A percentile compares a stretch with the other conserved stretches of the same genome.
Evolutionary conservation across 2,113 vertebrate genomes (phyloP).

Genomic region (Archocentrus centrarchus): DNA sequence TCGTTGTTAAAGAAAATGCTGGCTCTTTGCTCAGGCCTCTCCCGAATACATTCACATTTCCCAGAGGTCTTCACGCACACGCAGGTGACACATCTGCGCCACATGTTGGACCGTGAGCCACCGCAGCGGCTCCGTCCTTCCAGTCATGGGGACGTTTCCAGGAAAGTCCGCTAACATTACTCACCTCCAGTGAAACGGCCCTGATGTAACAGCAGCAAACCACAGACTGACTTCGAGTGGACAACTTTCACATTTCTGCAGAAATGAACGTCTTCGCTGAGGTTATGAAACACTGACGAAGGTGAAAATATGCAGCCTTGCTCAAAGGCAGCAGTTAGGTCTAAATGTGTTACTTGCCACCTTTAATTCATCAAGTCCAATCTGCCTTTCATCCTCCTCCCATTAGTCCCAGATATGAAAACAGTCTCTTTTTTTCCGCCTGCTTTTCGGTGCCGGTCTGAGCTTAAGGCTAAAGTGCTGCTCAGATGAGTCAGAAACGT

Average conservation of each 20-base stretch:
- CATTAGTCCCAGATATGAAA: conserved; percentile 55
- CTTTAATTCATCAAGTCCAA: conserved; percentile 52
- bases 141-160: conserved; percentile 34
- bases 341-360: conserved; percentile 63
- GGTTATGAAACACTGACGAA: conserved; percentile 29
- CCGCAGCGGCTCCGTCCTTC: conserved; percentile 8
- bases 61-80: neutral
- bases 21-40: conserved; percentile 12
- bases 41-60: neutral
- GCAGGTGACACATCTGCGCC: neutral
- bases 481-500: conserved; percentile 48
- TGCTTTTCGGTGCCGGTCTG: conserved; percentile 41
- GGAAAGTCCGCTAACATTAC: conserved; percentile 38
- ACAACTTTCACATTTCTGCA: conserved; percentile 23
- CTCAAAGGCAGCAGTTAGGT: conserved; percentile 63
- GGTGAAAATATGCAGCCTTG: conserved; percentile 56
- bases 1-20: neutral
- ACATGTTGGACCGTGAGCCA: conserved; percentile 18
- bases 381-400: conserved; percentile 58
- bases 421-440: conserved; percentile 40
- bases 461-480: conserved; percentile 48
- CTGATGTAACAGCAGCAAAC: conserved; percentile 55
- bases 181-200: conserved; percentile 34
- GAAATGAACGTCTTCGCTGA: conserved; percentile 13
- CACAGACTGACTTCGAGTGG: neutral